Conservation (phyloP, 2,113 vertebrate genomes). For the Amazona vittata region DNA sequence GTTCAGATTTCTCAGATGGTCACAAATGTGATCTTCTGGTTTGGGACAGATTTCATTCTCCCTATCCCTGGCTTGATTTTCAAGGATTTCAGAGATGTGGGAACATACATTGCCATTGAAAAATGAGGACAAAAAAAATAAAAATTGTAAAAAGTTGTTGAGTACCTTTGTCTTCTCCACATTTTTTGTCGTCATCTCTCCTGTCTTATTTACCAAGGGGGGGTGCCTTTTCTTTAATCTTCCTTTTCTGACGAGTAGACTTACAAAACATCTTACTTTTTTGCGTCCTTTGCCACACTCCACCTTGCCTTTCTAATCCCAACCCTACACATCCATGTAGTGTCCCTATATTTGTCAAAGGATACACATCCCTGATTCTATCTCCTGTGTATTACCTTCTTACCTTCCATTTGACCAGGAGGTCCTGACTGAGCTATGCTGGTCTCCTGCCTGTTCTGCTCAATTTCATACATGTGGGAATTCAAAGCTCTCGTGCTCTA, state of each 20-base stretch:
- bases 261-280: neutral
- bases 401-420: neutral
- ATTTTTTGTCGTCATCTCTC: neutral
- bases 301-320: neutral
- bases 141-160: accelerated
- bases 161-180: accelerated
- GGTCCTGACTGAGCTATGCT: neutral
- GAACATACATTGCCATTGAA: neutral
- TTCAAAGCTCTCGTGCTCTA: accelerated
- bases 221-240: neutral
- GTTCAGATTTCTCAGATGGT: neutral
- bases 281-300: neutral
- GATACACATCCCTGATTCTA: too few relatives aligned
- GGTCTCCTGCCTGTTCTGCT: neutral
- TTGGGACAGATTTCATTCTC: neutral
- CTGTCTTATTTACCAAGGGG: neutral
- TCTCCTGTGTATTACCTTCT: neutral
- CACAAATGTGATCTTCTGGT: neutral
- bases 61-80: neutral
- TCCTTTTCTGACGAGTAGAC: neutral
- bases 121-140: neutral
- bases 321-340: neutral
- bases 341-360: neutral
- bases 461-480: accelerated
- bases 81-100: neutral